Evolutionary conservation across 2,113 vertebrate genomes (phyloP), one percentile per base, ranked within the genome.

Genomic region (Syngnathus scovelli): DNA sequence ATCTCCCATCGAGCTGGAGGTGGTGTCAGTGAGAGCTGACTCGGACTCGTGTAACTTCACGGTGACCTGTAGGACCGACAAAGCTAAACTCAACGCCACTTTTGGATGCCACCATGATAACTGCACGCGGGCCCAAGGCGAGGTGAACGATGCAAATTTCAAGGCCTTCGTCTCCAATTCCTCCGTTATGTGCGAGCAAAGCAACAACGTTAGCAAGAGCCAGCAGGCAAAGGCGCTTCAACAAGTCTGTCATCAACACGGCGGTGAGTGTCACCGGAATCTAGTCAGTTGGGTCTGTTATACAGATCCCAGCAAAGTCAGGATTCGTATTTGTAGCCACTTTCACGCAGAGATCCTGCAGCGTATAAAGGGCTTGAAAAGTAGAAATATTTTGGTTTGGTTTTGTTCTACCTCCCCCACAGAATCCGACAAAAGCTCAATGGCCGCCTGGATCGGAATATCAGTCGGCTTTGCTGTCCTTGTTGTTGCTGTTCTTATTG

Each of bases 141-240:
- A 8, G 7, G 4, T 15, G 9, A 55, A 18, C 5, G 15, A 41
- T 23, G 39, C 66, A 21, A 60, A 3, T 21, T 41, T 83, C 9
- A 5, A 0, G 0, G 33, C 74, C 43, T 16, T 61, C 70, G 18
- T 61, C 60, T 10, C 0, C 0, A 36, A 59, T 54, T 0, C 0
- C 27, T 15, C 10, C 19, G 58, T 81, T 52, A 48, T 66, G 38
- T 85, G 83, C 74, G 70, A 75, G 62, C 76, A 85, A 11, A 80
- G 78, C 59, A 85, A 85, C 70, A 1, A 64, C 1, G 68, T 84
- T 36, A 78, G 67, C 72, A 37, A 49, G 71, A 43, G 0, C 0
- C 0, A 61, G 0, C 21, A 33, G 1, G 44, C 0, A 0, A 33
- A 1, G n/a, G 36, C 0, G 0, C 23, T 55, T 9, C 0, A 9